These are phyloP conservation scores for Nowickia ferox DNA, from an alignment of 2,888 invertebrate species.

Conservation along the genomic window DNA sequence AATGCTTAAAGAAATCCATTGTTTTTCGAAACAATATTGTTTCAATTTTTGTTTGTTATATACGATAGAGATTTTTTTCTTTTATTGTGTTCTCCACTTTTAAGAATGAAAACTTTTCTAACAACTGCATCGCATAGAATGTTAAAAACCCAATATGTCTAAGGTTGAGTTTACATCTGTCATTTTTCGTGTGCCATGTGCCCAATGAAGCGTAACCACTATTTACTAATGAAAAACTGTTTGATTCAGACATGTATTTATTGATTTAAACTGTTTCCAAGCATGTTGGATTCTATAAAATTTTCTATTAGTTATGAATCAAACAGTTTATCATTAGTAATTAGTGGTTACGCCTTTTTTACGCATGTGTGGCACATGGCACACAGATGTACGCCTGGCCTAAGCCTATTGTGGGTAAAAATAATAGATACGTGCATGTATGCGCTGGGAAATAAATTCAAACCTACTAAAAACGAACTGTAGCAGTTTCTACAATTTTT, in stretches of 20 bases:
- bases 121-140: slow-evolving; percentile 18
- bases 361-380: too few species aligned
- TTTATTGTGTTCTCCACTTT: neutral
- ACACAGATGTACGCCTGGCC: too few species aligned
- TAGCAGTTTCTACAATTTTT: neutral
- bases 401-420: slow-evolving; percentile 48
- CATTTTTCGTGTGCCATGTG: too few species aligned
- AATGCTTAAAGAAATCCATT: slow-evolving; percentile 43
- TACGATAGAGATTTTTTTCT: neutral
- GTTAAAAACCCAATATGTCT: slow-evolving; percentile 42
- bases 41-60: slow-evolving; percentile 35
- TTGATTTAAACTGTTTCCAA: too few species aligned
- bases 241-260: too few species aligned
- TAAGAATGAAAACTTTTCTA: slow-evolving; percentile 38
- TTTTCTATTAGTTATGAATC: too few species aligned
- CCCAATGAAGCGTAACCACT: too few species aligned
- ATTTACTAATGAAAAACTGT: too few species aligned
- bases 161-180: too few species aligned
- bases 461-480: neutral
- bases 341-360: too few species aligned
- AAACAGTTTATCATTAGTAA: too few species aligned
- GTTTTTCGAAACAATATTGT: slow-evolving; percentile 48
- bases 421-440: slow-evolving; percentile 12
- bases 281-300: too few species aligned
- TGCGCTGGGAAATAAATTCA: neutral